phyloP scores from a whole-genome alignment of 2,888 invertebrate genomes.

The Myopa tessellatipennis region DNA sequence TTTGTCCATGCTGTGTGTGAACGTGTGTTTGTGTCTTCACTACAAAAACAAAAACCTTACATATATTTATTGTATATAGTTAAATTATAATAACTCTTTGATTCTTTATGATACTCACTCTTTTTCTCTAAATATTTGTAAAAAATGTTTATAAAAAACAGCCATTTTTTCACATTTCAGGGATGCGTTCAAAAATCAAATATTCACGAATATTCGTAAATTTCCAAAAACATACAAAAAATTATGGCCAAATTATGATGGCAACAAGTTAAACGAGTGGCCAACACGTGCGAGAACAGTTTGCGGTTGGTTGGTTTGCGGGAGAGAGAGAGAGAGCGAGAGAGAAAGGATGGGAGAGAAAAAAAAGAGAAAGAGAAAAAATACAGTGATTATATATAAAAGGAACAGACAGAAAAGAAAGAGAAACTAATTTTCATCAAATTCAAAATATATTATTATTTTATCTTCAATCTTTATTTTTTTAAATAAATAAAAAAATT shows the following conservation, averaged over 20 bases:
- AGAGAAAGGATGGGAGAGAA: slow-evolving; percentile 17
- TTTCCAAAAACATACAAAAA: slow-evolving; percentile 30
- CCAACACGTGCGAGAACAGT: slow-evolving; percentile 32
- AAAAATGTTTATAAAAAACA: slow-evolving; percentile 43
- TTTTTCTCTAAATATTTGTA: slow-evolving; percentile 65
- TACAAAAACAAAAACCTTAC: slow-evolving; percentile 22
- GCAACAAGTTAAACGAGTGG: slow-evolving; percentile 37
- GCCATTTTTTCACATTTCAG: slow-evolving; percentile 40
- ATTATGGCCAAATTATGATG: slow-evolving; percentile 14
- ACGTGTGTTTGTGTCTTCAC: neutral
- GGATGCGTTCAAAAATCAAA: slow-evolving; percentile 39
- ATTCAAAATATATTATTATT: neutral
- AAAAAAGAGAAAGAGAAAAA: neutral
- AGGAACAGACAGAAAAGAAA: neutral
- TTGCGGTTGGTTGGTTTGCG: neutral
- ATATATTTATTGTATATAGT: neutral
- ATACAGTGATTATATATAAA: neutral
- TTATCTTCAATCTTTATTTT: neutral
- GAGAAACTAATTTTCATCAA: neutral
- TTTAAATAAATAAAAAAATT: slow-evolving; percentile 10
- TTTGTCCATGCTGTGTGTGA: neutral
- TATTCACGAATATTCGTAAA: slow-evolving; percentile 18
- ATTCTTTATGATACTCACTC: slow-evolving; percentile 64
- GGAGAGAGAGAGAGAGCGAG: slow-evolving; percentile 21
- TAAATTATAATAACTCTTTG: neutral